Evolutionary conservation across 2,888 invertebrate species (phyloP).

Genomic region (Conistra vaccinii): DNA sequence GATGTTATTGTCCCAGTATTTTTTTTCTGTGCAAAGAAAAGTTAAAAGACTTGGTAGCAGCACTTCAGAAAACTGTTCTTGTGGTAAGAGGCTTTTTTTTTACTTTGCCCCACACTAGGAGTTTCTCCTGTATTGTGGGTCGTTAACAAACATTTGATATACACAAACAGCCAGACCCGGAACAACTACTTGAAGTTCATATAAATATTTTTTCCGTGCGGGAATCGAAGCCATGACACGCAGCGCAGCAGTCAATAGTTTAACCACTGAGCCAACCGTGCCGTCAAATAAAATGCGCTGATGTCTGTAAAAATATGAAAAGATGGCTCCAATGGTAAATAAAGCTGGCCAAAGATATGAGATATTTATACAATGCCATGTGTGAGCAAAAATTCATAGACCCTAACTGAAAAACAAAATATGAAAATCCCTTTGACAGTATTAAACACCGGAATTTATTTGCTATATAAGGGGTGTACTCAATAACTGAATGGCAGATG

Average conservation of each 20-base stretch:
- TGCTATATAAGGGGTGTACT: constrained; percentile 31
- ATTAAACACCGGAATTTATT: constrained; percentile 45
- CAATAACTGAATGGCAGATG: constrained; percentile 53
- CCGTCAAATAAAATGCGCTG: not conserved
- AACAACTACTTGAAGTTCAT: too few relatives aligned
- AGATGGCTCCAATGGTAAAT: too few relatives aligned
- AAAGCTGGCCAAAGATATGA: not conserved
- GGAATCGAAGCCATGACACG: too few relatives aligned
- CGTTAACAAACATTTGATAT: too few relatives aligned
- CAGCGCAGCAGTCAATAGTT: too few relatives aligned
- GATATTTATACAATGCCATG: not conserved
- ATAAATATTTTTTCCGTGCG: too few relatives aligned
- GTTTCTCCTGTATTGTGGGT: too few relatives aligned
- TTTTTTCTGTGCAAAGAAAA: not conserved
- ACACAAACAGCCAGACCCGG: too few relatives aligned
- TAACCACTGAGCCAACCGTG: too few relatives aligned
- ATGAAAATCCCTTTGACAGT: constrained; percentile 30
- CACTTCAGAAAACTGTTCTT: not conserved
- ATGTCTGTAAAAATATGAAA: not conserved
- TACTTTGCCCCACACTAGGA: too few relatives aligned
- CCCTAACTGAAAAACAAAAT: constrained; percentile 9
- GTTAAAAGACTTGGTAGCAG: not conserved
- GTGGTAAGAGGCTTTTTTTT: not conserved
- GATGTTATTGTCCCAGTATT: not conserved
- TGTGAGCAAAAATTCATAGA: not conserved